phyloP scores from a whole-genome alignment of 2,888 invertebrate species.

The Phengaris arion region DNA sequence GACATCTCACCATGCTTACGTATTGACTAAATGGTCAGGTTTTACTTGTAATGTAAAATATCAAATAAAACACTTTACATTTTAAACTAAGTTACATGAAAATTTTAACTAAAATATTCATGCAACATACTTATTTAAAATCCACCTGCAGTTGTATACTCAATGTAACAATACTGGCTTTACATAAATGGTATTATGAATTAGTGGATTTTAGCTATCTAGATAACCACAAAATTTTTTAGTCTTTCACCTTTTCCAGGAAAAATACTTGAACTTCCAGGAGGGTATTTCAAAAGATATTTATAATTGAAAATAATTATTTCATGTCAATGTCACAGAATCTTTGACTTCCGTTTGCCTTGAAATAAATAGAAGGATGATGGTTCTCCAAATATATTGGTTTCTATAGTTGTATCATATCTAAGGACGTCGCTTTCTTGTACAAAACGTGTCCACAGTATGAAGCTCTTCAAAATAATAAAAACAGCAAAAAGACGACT shows the following conservation, averaged over 20 bases:
- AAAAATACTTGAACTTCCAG: not conserved
- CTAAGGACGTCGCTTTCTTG: too few relatives aligned
- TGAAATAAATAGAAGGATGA: too few relatives aligned
- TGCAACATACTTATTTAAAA: not conserved
- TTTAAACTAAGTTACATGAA: not conserved
- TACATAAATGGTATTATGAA: not conserved
- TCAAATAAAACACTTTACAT: constrained; percentile 4
- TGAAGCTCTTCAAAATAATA: too few relatives aligned
- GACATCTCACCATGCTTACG: not conserved
- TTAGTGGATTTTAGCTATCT: not conserved
- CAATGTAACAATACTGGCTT: not conserved
- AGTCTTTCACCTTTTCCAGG: not conserved
- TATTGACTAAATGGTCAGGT: not conserved
- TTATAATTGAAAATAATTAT: not conserved
- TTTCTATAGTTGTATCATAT: too few relatives aligned
- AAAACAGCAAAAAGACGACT: too few relatives aligned
- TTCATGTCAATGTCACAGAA: too few relatives aligned
- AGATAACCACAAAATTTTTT: not conserved
- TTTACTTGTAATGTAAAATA: constrained; percentile 8
- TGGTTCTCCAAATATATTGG: too few relatives aligned
- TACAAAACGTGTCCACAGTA: too few relatives aligned
- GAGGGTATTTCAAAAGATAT: not conserved
- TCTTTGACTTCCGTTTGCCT: too few relatives aligned
- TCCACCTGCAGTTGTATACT: not conserved
- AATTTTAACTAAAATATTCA: not conserved